Conservation (phyloP, 2,113 vertebrate genomes). For the Clarias gariepinus region DNA sequence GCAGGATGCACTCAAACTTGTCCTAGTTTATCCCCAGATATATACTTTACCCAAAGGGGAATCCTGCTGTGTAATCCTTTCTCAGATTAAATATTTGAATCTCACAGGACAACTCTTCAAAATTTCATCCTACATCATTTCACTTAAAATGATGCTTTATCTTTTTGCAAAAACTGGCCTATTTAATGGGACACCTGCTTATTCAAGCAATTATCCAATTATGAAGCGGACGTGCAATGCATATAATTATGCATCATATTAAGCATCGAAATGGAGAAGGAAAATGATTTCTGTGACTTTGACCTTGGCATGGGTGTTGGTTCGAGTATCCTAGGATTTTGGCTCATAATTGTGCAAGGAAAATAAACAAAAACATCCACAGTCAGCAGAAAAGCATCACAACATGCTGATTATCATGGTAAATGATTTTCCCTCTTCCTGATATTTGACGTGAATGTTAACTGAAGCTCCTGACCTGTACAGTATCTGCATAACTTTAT, state of each 20-base stretch:
- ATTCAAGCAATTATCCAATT: neutral
- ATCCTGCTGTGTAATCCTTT: neutral
- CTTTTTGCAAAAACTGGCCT: neutral
- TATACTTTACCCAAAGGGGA: constrained; percentile 1
- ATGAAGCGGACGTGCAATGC: neutral
- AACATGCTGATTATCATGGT: neutral
- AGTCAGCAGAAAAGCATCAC: neutral
- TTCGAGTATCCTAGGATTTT: neutral
- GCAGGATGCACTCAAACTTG: constrained; percentile 17
- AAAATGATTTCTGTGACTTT: neutral
- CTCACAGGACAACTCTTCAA: neutral
- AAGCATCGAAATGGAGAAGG: neutral
- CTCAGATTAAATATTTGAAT: neutral
- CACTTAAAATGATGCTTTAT: neutral
- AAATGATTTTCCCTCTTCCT: neutral
- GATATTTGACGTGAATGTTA: neutral
- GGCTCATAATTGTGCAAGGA: neutral
- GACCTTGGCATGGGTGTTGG: neutral
- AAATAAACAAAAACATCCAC: neutral
- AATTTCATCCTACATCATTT: neutral
- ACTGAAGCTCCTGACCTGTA: neutral
- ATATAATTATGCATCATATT: neutral
- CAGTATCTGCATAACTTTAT: neutral
- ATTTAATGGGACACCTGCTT: neutral
- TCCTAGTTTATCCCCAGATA: neutral